phyloP scores from a whole-genome alignment of 2,113 vertebrate genomes.

The Piaya cayana region DNA sequence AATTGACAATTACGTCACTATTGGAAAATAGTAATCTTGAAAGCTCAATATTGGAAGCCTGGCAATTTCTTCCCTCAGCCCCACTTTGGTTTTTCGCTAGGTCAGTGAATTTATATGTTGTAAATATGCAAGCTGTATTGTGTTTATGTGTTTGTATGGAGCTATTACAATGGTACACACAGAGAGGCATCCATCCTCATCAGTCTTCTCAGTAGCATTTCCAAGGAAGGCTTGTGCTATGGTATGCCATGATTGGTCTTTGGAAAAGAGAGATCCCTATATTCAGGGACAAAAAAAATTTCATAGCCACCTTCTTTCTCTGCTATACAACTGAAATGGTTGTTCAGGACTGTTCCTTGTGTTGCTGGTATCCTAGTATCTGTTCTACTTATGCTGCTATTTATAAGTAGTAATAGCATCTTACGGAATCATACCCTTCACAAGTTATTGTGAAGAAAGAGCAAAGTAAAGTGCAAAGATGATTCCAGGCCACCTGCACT shows the following conservation, averaged over 20 bases:
- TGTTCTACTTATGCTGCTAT: neutral
- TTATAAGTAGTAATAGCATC: neutral
- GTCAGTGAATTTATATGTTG: neutral
- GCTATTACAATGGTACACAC: neutral
- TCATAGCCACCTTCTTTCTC: neutral
- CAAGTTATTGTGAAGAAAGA: neutral
- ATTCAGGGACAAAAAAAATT: neutral
- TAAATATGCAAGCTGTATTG: neutral
- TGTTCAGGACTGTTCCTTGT: neutral
- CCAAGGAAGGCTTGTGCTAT: neutral
- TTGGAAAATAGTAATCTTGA: neutral
- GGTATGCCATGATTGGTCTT: neutral
- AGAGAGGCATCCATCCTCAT: neutral
- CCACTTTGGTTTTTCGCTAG: neutral
- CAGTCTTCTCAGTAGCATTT: neutral
- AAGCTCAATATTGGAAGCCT: fast-evolving
- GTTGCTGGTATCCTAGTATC: neutral
- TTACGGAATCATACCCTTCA: neutral
- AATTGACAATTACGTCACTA: neutral
- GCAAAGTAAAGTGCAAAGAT: neutral
- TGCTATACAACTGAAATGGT: neutral
- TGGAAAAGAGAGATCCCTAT: neutral
- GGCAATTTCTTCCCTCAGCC: neutral
- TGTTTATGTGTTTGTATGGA: neutral
- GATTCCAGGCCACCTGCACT: neutral